A percentile compares a stretch with the other conserved stretches of the same genome.
phyloP scores from a whole-genome alignment of 1,140 invertebrate genomes.

The Apis dorsata region DNA sequence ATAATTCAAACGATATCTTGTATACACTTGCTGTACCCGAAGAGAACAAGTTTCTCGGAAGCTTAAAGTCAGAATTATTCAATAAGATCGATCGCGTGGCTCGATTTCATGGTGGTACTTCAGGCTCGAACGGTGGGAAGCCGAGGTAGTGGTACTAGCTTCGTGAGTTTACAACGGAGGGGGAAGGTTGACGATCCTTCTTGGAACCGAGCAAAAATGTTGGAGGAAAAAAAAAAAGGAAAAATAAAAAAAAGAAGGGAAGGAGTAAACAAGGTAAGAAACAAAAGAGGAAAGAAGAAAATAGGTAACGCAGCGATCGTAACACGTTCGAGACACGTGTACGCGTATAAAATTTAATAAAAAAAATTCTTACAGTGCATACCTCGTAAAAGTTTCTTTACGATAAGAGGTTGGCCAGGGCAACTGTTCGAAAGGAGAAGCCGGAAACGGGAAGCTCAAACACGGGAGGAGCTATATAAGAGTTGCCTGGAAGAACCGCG shows the following conservation, averaged over 20 bases:
- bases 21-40: too few relatives aligned
- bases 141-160: background rate
- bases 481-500: slow-evolving; percentile 55
- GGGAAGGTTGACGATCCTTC: slow-evolving; percentile 7
- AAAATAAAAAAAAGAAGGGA: background rate
- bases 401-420: slow-evolving; percentile 47
- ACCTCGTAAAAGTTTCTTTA: slow-evolving; percentile 64
- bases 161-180: background rate
- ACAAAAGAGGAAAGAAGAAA: background rate
- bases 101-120: background rate
- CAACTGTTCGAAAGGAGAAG: slow-evolving; percentile 40
- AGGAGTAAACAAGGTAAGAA: background rate
- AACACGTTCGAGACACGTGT: slow-evolving; percentile 17
- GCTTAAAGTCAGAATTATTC: slow-evolving; percentile 19
- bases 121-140: background rate
- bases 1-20: background rate
- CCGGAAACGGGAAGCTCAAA: slow-evolving; percentile 51
- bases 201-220: background rate
- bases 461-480: slow-evolving; percentile 48
- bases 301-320: background rate
- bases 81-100: slow-evolving; percentile 3
- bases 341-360: slow-evolving; percentile 54
- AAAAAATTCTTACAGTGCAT: slow-evolving; percentile 58
- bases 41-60: background rate
- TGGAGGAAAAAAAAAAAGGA: too few relatives aligned